These are phyloP conservation scores for Chaetorhynchus papuensis DNA, from an alignment of 2,113 vertebrate genomes.

Conservation along the genomic window DNA sequence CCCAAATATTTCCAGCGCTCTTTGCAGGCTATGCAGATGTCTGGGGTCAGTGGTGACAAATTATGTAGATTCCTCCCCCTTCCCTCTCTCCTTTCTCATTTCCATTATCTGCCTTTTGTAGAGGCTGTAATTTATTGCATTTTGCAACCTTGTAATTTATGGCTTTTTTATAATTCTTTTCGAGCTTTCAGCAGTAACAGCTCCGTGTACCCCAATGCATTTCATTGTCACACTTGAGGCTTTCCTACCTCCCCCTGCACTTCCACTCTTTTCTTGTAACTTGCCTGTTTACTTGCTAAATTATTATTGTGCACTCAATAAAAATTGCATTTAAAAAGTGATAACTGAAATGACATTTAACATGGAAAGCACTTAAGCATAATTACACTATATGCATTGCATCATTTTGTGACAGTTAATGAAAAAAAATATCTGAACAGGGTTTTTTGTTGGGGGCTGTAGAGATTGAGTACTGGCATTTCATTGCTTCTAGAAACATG, in stretches of 20 bases:
- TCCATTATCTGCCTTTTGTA: constrained; percentile 70
- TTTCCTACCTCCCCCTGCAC: constrained; percentile 49
- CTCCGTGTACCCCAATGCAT: constrained; percentile 50
- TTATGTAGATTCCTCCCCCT: constrained; percentile 67
- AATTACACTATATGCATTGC: constrained; percentile 76
- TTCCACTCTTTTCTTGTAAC: constrained; percentile 59
- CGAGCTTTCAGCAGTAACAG: constrained; percentile 61
- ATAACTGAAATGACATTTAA: constrained; percentile 77
- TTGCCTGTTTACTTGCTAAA: constrained; percentile 66
- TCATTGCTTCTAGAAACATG: not conserved
- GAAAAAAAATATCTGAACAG: constrained; percentile 30
- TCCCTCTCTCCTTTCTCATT: constrained; percentile 56
- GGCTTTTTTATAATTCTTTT: constrained; percentile 61
- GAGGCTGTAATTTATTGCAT: constrained; percentile 73
- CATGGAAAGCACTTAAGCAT: constrained; percentile 75
- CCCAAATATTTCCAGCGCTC: constrained; percentile 59
- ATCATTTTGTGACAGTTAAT: constrained; percentile 70
- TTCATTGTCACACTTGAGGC: constrained; percentile 58
- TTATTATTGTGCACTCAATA: constrained; percentile 74
- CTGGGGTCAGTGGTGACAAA: constrained; percentile 68
- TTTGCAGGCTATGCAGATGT: constrained; percentile 55
- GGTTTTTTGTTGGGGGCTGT: constrained; percentile 6
- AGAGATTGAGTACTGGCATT: constrained; percentile 17
- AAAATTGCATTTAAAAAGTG: constrained; percentile 74
- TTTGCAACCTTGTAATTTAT: constrained; percentile 72